Conservation (phyloP, 2,797 vertebrate species). For the Sebastes ruberrimus region DNA sequence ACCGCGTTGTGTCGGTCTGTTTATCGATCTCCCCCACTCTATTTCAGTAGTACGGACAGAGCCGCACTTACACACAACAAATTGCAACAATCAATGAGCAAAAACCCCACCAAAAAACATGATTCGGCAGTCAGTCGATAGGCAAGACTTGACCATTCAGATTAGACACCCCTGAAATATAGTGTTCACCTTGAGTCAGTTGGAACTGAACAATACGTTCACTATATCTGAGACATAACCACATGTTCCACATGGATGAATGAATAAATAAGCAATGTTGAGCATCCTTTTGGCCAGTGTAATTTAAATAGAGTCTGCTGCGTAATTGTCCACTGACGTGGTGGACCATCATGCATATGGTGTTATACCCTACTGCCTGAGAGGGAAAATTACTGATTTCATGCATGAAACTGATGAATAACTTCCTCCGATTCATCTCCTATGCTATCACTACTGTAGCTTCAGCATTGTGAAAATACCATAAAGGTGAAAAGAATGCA, state of each 20-base stretch:
- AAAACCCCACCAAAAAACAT: too few species aligned
- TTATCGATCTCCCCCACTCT: too few species aligned
- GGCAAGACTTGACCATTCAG: too few species aligned
- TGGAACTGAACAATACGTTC: neutral
- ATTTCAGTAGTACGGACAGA: too few species aligned
- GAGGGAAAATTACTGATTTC: neutral
- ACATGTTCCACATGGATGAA: neutral
- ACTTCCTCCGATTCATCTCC: neutral
- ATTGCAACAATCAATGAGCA: too few species aligned
- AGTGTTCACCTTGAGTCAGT: neutral
- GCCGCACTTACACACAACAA: too few species aligned
- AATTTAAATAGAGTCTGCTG: neutral
- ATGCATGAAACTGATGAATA: neutral
- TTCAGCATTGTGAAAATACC: neutral
- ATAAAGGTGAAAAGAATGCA: neutral
- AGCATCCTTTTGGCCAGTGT: neutral
- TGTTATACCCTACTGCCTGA: neutral
- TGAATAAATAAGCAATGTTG: neutral
- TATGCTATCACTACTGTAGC: neutral
- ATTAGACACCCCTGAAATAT: too few species aligned
- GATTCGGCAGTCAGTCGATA: too few species aligned
- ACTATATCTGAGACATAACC: neutral
- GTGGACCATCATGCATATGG: neutral
- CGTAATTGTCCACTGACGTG: neutral
- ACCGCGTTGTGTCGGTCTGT: too few species aligned